Conservation (phyloP, 2,888 invertebrate species). For the Acronicta aceris region DNA sequence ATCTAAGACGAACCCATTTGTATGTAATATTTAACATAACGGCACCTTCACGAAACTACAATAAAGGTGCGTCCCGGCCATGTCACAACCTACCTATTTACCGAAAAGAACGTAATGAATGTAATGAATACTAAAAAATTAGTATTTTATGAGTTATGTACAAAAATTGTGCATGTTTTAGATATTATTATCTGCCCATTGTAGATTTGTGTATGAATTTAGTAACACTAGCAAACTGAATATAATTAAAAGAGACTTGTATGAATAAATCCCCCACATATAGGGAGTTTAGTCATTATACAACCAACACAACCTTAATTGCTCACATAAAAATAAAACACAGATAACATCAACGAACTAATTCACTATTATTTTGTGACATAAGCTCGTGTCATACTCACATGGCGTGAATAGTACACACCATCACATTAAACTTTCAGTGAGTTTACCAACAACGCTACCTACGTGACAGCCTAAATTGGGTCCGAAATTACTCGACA, state of each 20-base stretch:
- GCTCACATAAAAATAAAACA: constrained; percentile 17
- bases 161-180: too few relatives aligned
- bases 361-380: constrained; percentile 46
- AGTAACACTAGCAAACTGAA: too few relatives aligned
- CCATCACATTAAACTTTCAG: constrained; percentile 65
- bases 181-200: too few relatives aligned
- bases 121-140: too few relatives aligned
- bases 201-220: too few relatives aligned
- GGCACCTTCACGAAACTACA: constrained; percentile 30
- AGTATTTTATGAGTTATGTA: too few relatives aligned
- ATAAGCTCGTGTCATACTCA: constrained; percentile 39
- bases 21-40: constrained; percentile 61
- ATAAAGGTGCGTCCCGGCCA: background rate
- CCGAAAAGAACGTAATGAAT: too few relatives aligned
- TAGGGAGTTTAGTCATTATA: too few relatives aligned
- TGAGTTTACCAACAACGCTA: constrained; percentile 58
- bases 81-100: too few relatives aligned
- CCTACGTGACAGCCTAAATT: constrained; percentile 63
- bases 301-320: constrained; percentile 13
- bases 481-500: constrained; percentile 65
- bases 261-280: too few relatives aligned
- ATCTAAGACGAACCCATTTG: constrained; percentile 54
- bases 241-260: too few relatives aligned
- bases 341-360: constrained; percentile 36
- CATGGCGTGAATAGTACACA: constrained; percentile 49